Base-by-base conservation (phyloP, 2,888 invertebrate genomes). In the Chloromyia formosa region DNA sequence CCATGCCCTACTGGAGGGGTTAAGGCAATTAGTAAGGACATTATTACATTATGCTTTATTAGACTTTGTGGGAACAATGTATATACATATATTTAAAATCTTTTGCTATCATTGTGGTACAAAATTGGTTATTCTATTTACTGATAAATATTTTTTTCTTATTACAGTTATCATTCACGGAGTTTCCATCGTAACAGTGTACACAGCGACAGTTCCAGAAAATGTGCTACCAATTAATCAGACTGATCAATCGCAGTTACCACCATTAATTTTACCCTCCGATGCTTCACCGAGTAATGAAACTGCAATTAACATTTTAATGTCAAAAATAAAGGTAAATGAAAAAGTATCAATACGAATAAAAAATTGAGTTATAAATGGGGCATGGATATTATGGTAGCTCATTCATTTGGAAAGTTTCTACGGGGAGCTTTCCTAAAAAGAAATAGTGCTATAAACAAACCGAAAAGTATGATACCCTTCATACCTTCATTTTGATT, bases 301-400 rank as follows among this genome's bases (percentile, higher is more conserved):
- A 9, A 78, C 78, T n/a, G 78, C 76, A 22, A 64, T 78, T 35
- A 76, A 78, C 49, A 77, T 77, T 10, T 49, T 78, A n/a, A 72
- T 74, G 56, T 60, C 73, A 14, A 60, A 56, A 61, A 61, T 27
- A 60, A 73, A 61, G 45, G 61, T 61, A 49, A 60, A 56, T 54
- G 12, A 49, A 10, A 12, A 64, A 64, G 12, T 23, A n/a, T 22
- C 1, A 58, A n/a, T n/a, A n/a, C n/a, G n/a, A n/a, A n/a, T n/a
- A n/a, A n/a, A n/a, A n/a, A n/a, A n/a, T n/a, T n/a, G n/a, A n/a
- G n/a, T n/a, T n/a, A n/a, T n/a, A n/a, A n/a, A n/a, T n/a, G n/a
- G n/a, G n/a, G n/a, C n/a, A n/a, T n/a, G n/a, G n/a, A n/a, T n/a
- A 58, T 18, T 58, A 58, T 18, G 18, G 1, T 58, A 18, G 27